A percentile compares a stretch with the other conserved stretches of the same genome.
Evolutionary conservation across 1,140 invertebrate genomes (phyloP).

Genomic region (Acyrthosiphon pisum): DNA sequence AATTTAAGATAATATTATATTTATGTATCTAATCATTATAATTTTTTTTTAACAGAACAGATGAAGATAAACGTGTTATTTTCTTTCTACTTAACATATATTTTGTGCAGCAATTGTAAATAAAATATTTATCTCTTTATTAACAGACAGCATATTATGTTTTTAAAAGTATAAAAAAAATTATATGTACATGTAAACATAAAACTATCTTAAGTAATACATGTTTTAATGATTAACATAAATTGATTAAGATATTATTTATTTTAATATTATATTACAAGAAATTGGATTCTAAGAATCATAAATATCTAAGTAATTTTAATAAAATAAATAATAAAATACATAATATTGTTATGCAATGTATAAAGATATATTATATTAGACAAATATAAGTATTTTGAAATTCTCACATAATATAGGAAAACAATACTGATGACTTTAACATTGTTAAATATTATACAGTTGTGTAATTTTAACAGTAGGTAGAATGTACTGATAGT

Average conservation of each 20-base stretch:
- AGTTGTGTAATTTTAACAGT: too few species aligned
- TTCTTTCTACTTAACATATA: neutral
- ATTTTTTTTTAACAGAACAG: neutral
- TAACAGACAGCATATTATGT: neutral
- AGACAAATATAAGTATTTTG: neutral
- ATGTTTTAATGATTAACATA: neutral
- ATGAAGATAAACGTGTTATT: neutral
- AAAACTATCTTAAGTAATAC: too few species aligned
- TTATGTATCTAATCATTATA: neutral
- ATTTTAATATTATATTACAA: neutral
- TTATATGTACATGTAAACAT: neutral
- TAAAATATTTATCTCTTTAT: neutral
- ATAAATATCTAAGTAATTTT: neutral
- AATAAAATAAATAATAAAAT: neutral
- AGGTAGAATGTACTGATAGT: too few species aligned
- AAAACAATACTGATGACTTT: neutral
- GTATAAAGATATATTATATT: neutral
- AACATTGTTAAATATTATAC: neutral
- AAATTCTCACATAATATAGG: neutral
- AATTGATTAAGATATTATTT: constrained; percentile 11
- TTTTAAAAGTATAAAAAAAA: neutral
- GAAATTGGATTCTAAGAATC: neutral
- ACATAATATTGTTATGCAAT: neutral
- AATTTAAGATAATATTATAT: neutral
- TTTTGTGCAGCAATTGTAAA: neutral